These are phyloP conservation scores for Eupsilia transversa DNA, from an alignment of 2,888 invertebrate genomes.

Conservation along the genomic window DNA sequence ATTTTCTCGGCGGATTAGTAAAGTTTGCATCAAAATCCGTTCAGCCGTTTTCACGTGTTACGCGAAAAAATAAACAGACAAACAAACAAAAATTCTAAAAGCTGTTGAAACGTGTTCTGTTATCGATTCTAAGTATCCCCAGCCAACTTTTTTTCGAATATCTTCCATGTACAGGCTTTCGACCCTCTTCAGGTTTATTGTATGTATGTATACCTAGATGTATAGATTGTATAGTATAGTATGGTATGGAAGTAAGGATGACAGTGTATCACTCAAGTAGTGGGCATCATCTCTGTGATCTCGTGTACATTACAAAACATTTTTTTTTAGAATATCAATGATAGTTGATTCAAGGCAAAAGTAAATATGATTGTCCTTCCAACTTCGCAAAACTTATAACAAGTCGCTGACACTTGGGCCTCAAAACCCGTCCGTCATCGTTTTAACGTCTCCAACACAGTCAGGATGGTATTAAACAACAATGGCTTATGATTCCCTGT, in stretches of 20 bases:
- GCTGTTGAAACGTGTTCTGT: no score
- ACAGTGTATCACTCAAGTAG: not conserved
- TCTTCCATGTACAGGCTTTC: no score
- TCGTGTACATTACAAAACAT: not conserved
- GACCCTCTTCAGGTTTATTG: no score
- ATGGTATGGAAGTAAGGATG: not conserved
- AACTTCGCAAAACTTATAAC: conserved; percentile 69
- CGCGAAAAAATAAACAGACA: no score
- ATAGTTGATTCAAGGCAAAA: conserved; percentile 19
- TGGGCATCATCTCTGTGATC: not conserved
- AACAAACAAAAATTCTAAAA: no score
- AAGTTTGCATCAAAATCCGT: no score
- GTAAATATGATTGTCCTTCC: conserved; percentile 52
- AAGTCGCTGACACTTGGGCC: conserved; percentile 68
- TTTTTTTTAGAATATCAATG: not conserved
- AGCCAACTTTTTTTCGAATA: no score
- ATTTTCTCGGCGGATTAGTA: no score
- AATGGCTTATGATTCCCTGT: conserved; percentile 78
- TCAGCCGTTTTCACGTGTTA: no score
- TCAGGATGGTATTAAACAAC: conserved; percentile 75
- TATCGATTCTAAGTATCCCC: no score
- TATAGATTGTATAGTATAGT: no score
- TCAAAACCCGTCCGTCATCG: conserved; percentile 69
- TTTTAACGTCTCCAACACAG: conserved; percentile 68
- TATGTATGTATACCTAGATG: no score